Evolutionary conservation across 2,797 vertebrate species (phyloP).

Genomic region (Apogon hyalosoma): DNA sequence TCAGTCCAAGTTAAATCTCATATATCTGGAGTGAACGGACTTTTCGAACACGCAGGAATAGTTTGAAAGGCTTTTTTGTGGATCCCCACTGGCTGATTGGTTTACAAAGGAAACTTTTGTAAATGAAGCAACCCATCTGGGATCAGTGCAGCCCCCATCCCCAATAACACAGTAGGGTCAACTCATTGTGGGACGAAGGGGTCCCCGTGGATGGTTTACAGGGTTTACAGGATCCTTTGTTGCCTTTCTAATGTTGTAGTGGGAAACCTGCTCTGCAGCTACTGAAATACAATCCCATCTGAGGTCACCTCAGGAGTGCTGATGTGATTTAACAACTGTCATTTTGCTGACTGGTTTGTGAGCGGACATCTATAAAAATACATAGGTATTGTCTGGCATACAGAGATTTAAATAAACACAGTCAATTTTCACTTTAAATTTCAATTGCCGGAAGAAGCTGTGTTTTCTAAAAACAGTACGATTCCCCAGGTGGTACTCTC

Average conservation of each 20-base stretch:
- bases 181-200: constrained; percentile 64
- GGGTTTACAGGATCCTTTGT: constrained; percentile 72
- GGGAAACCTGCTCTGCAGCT: constrained; percentile 66
- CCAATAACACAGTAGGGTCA: constrained; percentile 52
- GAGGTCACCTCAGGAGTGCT: constrained; percentile 57
- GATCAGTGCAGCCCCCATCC: constrained; percentile 62
- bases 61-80: constrained; percentile 59
- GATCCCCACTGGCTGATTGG: constrained; percentile 56
- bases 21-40: constrained; percentile 62
- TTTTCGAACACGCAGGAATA: constrained; percentile 50
- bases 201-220: constrained; percentile 71
- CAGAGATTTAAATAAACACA: constrained; percentile 38
- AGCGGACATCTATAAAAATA: neutral
- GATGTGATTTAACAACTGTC: constrained; percentile 37
- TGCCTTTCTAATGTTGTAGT: constrained; percentile 68
- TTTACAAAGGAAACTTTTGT: constrained; percentile 82
- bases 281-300: constrained; percentile 59
- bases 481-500: constrained; percentile 58
- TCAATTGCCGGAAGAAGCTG: constrained; percentile 72
- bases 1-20: constrained; percentile 43
- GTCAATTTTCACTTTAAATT: constrained; percentile 44
- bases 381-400: neutral
- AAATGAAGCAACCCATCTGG: constrained; percentile 71
- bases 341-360: constrained; percentile 22
- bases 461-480: constrained; percentile 65